Evolutionary conservation across 2,113 vertebrate species (phyloP), one percentile per base, ranked within the genome.

Genomic region (Psammodynastes pulverulentus): DNA sequence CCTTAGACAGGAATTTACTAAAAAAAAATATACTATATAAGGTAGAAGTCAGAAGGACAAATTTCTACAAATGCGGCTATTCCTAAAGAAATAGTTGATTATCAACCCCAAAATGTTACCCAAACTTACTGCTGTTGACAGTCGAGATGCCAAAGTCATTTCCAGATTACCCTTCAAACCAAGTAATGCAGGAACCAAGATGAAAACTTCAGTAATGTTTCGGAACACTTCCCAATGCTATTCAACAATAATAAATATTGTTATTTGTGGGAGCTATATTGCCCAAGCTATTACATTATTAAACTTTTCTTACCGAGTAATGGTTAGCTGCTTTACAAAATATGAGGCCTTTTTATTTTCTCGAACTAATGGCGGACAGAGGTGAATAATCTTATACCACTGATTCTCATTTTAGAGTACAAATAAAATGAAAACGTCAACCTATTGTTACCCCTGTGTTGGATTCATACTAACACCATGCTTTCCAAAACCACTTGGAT

Each of bases 121-220:
- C 86, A 96, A 97, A 97, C 98, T 98, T 96, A 99, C 99, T 91
- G 99, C 99, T 46, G 99, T 99, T 67, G 99, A 99, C 8, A 99
- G 97, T 89, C 99, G 97, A 5, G 99, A 99, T n/a, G 99, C 99
- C 95, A 99, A 96, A 0, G 99, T 99, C 99, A 99, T 99, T 98
- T 99, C 99, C 96, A 99, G 97, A 96, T 99, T 99, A 24, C 99
- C 99, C 97, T 99, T 99, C 92, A 99, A 98, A 84, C 99, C 99
- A 88, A 99, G 98, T 91, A 99, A 98, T 15, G 99, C 99, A 19
- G 99, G 99, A 91, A 99, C 99, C 96, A 99, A 97, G 96, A 99
- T 99, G 97, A 99, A 99, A 95, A 99, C 99, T 98, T 99, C 99
- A 1, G 98, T 99, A 94, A 99, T 98, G 94, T 98, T 98, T 97